Evolutionary conservation across 2,888 invertebrate genomes (phyloP).

Genomic region (Caenorhabditis sulstoni): DNA sequence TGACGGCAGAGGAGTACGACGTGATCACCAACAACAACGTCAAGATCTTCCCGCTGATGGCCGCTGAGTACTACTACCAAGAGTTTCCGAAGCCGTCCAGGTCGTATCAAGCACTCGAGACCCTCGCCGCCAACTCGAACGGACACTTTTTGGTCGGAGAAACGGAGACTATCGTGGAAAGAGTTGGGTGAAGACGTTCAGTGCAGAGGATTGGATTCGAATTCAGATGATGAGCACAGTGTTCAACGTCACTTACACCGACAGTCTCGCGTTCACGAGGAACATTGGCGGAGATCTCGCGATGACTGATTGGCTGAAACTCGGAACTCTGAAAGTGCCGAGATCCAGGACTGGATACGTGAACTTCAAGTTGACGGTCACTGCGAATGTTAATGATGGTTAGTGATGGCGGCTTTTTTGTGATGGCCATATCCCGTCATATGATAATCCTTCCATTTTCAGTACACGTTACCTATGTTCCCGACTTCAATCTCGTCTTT

Average conservation of each 20-base stretch:
- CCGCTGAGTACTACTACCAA: background rate
- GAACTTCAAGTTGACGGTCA: conserved; percentile 22
- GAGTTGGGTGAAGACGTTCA: too few relatives aligned
- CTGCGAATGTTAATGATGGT: too few relatives aligned
- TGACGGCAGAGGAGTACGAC: conserved; percentile 27
- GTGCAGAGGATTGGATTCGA: too few relatives aligned
- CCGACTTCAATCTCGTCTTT: too few relatives aligned
- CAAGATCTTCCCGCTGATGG: conserved; percentile 31
- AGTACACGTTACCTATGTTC: too few relatives aligned
- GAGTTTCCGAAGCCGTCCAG: conserved; percentile 1
- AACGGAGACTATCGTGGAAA: background rate
- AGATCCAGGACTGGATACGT: conserved; percentile 18
- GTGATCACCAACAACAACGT: conserved; percentile 38
- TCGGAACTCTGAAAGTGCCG: conserved; percentile 35
- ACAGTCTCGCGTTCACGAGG: conserved; percentile 27
- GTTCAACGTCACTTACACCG: conserved; percentile 20
- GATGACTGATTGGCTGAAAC: background rate
- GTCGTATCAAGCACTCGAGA: background rate
- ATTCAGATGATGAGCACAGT: conserved; percentile 11
- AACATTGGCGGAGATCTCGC: conserved; percentile 18
- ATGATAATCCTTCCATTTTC: too few relatives aligned
- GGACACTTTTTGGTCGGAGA: conserved; percentile 19
- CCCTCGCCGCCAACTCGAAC: conserved; percentile 21
- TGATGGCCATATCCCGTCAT: too few relatives aligned
- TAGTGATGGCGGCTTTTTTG: too few relatives aligned